Percentiles rank a stretch among this genome's conserved stretches.
Evolutionary conservation across 2,113 vertebrate genomes (phyloP).

Genomic region (Antechinus stuartii): DNA sequence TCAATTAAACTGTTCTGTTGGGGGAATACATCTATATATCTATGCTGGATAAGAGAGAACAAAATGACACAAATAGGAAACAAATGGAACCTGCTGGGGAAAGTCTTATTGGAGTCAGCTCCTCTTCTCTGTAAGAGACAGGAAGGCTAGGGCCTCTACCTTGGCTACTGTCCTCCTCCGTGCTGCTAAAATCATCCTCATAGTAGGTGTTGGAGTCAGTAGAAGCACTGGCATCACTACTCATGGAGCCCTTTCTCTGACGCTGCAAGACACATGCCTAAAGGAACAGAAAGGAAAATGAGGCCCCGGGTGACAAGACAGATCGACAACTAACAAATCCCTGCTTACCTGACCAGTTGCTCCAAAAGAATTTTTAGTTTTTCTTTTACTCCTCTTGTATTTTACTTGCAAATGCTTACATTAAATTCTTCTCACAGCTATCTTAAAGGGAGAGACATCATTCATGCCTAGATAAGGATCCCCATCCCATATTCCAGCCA

Average conservation of each 20-base stretch:
- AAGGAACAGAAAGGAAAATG: neutral
- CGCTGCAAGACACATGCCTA: slow-evolving; percentile 97
- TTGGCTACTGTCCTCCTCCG: slow-evolving; percentile 99
- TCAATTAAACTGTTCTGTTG: neutral
- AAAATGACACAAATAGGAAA: neutral
- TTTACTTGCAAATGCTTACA: neutral
- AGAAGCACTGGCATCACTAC: slow-evolving; percentile 97
- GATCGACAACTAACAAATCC: neutral
- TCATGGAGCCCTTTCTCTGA: slow-evolving; percentile 98
- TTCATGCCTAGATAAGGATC: slow-evolving; percentile 9
- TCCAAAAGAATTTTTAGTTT: neutral
- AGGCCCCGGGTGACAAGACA: neutral
- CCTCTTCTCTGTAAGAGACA: neutral
- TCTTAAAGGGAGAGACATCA: neutral
- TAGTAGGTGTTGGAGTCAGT: slow-evolving; percentile 99
- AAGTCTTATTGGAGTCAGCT: accelerated
- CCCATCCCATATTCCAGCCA: neutral
- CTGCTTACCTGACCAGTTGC: neutral
- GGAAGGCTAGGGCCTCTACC: slow-evolving; percentile 83
- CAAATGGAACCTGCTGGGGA: neutral
- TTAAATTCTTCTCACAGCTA: neutral
- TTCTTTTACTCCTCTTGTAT: neutral
- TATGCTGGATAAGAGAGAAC: neutral
- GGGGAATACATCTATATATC: neutral
- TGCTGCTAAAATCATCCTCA: slow-evolving; percentile 99